Percentiles rank a stretch among this genome's conserved stretches.
phyloP scores from a whole-genome alignment of 2,113 vertebrate species.

The Macaca fascicularis region DNA sequence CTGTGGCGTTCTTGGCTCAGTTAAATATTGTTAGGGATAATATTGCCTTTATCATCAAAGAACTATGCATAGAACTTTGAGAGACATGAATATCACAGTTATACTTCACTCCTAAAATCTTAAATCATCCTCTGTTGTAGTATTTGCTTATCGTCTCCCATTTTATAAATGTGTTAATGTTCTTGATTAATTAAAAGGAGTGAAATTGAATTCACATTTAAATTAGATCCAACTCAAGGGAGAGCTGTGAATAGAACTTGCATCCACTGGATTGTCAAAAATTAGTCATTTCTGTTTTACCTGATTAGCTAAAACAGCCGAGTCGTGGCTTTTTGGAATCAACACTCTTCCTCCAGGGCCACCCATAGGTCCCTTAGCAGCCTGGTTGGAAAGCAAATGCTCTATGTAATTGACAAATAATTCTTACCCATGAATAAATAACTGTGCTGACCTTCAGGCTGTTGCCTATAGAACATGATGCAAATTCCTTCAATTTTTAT shows the following conservation, averaged over 20 bases:
- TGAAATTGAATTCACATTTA: not conserved
- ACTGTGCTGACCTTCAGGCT: conserved; percentile 20
- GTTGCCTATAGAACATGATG: not conserved
- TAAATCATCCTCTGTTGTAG: not conserved
- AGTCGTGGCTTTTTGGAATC: not conserved
- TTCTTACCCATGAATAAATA: conserved; percentile 57
- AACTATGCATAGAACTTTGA: not conserved
- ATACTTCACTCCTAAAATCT: not conserved
- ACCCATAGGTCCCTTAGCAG: not conserved
- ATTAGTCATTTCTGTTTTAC: conserved; percentile 53
- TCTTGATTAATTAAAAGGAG: not conserved
- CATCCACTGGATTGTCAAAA: conserved; percentile 46
- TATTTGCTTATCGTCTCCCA: not conserved
- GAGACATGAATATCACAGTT: not conserved
- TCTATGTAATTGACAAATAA: conserved; percentile 64
- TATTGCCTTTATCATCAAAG: not conserved
- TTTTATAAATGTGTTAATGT: conserved; percentile 17
- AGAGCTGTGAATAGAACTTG: conserved; percentile 37
- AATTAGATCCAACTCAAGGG: conserved; percentile 35
- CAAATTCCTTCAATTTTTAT: conserved; percentile 2
- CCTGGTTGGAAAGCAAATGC: not conserved
- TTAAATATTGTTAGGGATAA: not conserved
- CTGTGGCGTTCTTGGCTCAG: not conserved
- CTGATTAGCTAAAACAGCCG: conserved; percentile 31
- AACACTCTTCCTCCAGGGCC: not conserved